Base-by-base conservation (phyloP, 2,888 invertebrate species). In the Erebia epiphron region DNA sequence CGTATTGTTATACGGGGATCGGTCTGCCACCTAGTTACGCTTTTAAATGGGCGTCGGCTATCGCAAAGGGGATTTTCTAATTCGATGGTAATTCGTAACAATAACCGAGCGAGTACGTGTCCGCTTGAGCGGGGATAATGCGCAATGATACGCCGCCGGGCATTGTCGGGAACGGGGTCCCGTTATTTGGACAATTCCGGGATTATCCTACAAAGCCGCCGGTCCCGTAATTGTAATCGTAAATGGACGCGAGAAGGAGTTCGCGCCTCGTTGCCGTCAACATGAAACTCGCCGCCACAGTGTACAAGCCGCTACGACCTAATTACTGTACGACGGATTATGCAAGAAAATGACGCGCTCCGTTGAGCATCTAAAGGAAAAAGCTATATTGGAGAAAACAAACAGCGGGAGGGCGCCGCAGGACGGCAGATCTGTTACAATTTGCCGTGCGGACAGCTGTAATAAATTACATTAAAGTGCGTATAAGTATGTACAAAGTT, bases 1-100 rank as follows among this genome's bases (percentile, higher is more conserved):
- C 49, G 74, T 77, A 80, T 83, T 84, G 81, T 83, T 73, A 61
- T 70, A 68, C 57, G 76, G 73, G 83, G 81, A 83, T 84, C 81
- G 83, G 80, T 81, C 79, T 86, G 92, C 92, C 92, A 92, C 92
- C 92, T 91, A 89, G 91, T 88, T 92, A 92, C 92, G 90, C 91
- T 84, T 79, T 82, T 79, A 80, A 78, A 86, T 84, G 83, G 83
- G 73, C 75, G 82, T 79, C 90, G 90, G 88, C 80, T 75, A 78
- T 75, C 72, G 78, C 82, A 85, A 88, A 90, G 86, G 86, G 76
- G 78, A 81, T 83, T 86, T 88, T 89, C 83, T 92, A 92, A 92
- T 92, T 92, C 88, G 88, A 80, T 82, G 85, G 85, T 92, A 91
- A 92, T 92, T 92, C 84, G 81, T 81, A 83, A 93, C 91, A 92